Conservation (phyloP, 2,888 invertebrate species). For the Ochropleura leucogaster region DNA sequence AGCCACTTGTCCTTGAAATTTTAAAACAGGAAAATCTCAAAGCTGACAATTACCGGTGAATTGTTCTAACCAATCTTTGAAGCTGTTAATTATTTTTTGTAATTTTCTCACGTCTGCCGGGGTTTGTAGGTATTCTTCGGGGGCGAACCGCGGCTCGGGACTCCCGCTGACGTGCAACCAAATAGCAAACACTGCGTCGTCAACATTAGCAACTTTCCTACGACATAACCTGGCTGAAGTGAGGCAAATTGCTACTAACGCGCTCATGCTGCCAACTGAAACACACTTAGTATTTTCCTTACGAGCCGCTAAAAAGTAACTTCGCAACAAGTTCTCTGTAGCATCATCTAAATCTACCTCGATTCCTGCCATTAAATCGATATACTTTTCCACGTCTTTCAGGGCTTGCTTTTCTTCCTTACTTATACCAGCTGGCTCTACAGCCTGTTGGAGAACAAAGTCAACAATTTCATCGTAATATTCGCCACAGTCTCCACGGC, state of each 20-base stretch:
- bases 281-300: slow-evolving; percentile 78
- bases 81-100: slow-evolving; percentile 78
- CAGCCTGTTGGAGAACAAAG: slow-evolving; percentile 76
- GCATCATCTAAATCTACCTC: slow-evolving; percentile 74
- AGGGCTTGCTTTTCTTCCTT: slow-evolving; percentile 76
- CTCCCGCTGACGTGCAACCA: slow-evolving; percentile 85
- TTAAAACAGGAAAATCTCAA: slow-evolving; percentile 58
- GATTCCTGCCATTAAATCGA: slow-evolving; percentile 80
- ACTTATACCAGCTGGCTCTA: slow-evolving; percentile 67
- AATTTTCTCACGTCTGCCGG: slow-evolving; percentile 79
- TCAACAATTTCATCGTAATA: slow-evolving; percentile 80
- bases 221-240: slow-evolving; percentile 84
- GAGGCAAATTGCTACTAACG: slow-evolving; percentile 77
- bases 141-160: slow-evolving; percentile 83
- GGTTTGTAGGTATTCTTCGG: slow-evolving; percentile 83
- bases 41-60: slow-evolving; percentile 73
- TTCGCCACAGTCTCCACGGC: slow-evolving; percentile 82
- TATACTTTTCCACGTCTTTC: slow-evolving; percentile 76
- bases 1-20: neutral
- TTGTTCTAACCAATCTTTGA: slow-evolving; percentile 82
- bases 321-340: slow-evolving; percentile 78
- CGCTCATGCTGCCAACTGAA: slow-evolving; percentile 79
- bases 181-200: slow-evolving; percentile 85
- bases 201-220: slow-evolving; percentile 75
- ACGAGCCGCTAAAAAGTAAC: slow-evolving; percentile 84